These are phyloP conservation scores for Amphiprion clarkii DNA, from an alignment of 2,797 vertebrate species.

Conservation along the genomic window DNA sequence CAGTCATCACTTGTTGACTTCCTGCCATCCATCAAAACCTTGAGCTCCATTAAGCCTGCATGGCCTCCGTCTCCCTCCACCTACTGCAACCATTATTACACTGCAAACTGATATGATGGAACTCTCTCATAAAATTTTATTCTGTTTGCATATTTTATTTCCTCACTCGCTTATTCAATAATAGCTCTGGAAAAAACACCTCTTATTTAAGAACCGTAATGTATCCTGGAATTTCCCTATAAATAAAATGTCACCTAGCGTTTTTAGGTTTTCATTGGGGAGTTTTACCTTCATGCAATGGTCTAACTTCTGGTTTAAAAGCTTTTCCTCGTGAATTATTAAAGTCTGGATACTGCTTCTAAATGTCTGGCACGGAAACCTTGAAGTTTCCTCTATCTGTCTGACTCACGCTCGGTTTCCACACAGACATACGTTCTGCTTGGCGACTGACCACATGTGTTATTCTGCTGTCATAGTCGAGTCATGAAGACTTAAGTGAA, in stretches of 20 bases:
- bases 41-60: slow-evolving; percentile 36
- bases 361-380: slow-evolving; percentile 5
- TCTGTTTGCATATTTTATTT: slow-evolving; percentile 24
- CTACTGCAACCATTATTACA: slow-evolving; percentile 14
- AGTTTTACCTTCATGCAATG: neutral
- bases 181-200: neutral
- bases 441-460: neutral
- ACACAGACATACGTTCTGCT: neutral
- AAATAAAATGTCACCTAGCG: neutral
- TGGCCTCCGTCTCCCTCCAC: neutral
- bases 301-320: no score
- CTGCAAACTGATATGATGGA: slow-evolving; percentile 25
- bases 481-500: slow-evolving; percentile 26
- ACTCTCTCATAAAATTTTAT: slow-evolving; percentile 19
- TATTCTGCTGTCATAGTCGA: neutral
- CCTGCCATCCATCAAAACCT: slow-evolving; percentile 56
- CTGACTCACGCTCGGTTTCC: slow-evolving; percentile 35
- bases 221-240: neutral
- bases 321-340: neutral
- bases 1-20: slow-evolving; percentile 56
- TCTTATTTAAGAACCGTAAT: neutral
- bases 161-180: neutral
- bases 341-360: neutral
- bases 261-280: slow-evolving; percentile 1
- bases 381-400: slow-evolving; percentile 17